Conservation (phyloP, 2,113 vertebrate genomes). For the Hippocampus barbouri region DNA sequence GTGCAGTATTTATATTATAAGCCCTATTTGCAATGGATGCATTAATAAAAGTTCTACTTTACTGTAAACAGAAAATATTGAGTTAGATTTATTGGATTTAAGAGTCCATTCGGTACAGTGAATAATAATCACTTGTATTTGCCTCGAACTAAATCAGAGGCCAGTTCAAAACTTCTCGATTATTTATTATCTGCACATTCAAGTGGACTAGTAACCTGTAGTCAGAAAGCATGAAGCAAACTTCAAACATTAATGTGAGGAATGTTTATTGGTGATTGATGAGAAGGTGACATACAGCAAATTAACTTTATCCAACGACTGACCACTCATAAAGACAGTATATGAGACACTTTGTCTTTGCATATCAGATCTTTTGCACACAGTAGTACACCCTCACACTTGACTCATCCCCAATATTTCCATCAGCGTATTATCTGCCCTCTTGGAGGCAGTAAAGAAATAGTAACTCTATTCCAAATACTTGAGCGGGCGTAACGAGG, state of each 20-base stretch:
- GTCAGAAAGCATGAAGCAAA: neutral
- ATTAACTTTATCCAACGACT: conserved; percentile 37
- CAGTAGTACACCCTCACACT: conserved; percentile 43
- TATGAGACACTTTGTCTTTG: conserved; percentile 22
- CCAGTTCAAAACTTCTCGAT: neutral
- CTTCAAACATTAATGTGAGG: conserved; percentile 4
- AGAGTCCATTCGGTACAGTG: neutral
- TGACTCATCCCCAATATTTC: conserved; percentile 51
- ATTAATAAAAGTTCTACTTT: too few species aligned
- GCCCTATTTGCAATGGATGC: too few species aligned
- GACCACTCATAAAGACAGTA: conserved; percentile 35
- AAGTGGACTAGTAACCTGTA: neutral
- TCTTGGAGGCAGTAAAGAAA: conserved; percentile 56
- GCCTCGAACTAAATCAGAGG: neutral
- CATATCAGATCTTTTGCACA: conserved; percentile 25
- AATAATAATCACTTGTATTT: neutral
- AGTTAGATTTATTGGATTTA: neutral
- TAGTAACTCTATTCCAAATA: conserved; percentile 54
- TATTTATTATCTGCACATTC: neutral
- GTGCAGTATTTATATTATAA: too few species aligned
- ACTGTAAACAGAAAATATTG: too few species aligned
- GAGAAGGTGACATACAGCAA: conserved; percentile 40
- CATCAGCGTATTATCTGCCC: conserved; percentile 41
- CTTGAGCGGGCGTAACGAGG: conserved; percentile 62
- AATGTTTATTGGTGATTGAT: conserved; percentile 44